Evolutionary conservation across 2,797 vertebrate genomes (phyloP), one percentile per base, ranked within the genome.

Genomic region (Cossypha niveicapilla): DNA sequence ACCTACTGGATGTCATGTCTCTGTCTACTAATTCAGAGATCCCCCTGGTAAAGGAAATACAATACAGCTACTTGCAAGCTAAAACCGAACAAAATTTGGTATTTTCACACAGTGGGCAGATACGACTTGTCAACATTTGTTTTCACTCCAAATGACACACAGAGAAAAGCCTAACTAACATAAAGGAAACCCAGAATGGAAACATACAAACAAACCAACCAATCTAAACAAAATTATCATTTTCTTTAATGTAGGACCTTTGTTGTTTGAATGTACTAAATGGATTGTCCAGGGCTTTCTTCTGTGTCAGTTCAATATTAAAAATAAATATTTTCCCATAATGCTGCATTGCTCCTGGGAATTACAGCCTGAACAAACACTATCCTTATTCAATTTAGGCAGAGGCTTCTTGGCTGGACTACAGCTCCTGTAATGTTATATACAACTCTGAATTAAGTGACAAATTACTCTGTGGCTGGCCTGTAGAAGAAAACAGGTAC

Each of bases 301-400:
- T 91, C 51, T 61, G 57, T 91, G 84, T 94, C 61, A 56, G 47
- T 83, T 92, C 61, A 58, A 72, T 91, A 91, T 39, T 85, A 65
- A 94, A 94, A 74, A 1, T 74, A 93, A 91, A 48, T 88, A 92
- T 93, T 92, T 96, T 93, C 88, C 77, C 88, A 94, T 94, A 91
- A 94, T 91, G 56, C 57, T 82, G 65, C 45, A 41, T 92, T 91
- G 28, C 71, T 86, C 47, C 45, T 89, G 94, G 92, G 86, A 96
- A 75, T 88, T 79, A 45, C 6, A 82, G 77, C 37, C 68, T 71
- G 86, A 84, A 57, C n/a, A 93, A 92, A 95, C 3, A 11, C 32
- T 76, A 63, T 74, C 67, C 48, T 87, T 81, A 84, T 78, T 93
- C 92, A 91, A 4, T 57, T 85, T 79, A 73, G 27, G 37, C 91